Percentiles rank a stretch among this genome's conserved stretches.
Evolutionary conservation across 2,888 invertebrate species (phyloP).

Genomic region (Cheilosia variabilis): DNA sequence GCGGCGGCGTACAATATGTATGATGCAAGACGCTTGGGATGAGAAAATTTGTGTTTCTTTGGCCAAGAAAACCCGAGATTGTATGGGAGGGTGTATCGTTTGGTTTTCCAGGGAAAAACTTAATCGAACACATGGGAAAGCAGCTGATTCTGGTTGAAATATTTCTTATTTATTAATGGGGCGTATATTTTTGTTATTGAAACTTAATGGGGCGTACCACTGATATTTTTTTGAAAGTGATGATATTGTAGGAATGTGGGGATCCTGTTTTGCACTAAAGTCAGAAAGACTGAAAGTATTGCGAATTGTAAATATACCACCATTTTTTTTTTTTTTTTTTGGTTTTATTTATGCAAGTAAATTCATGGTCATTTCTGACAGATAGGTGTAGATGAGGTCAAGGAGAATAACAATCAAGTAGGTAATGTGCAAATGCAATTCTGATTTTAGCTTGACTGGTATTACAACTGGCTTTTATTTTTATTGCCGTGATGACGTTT

Average conservation of each 20-base stretch:
- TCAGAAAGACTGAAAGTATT: background rate
- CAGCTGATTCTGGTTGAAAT: conserved; percentile 21
- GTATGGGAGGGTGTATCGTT: conserved; percentile 38
- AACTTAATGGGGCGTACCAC: conserved; percentile 38
- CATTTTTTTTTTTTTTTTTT: background rate
- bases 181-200: conserved; percentile 13
- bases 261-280: conserved; percentile 40
- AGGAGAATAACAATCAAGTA: conserved; percentile 25
- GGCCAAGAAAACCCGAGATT: conserved; percentile 19
- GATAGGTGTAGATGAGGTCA: conserved; percentile 34
- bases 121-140: conserved; percentile 46
- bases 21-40: conserved; percentile 71
- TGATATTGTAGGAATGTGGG: conserved; percentile 23
- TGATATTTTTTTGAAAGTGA: conserved; percentile 21
- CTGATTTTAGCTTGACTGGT: conserved; percentile 1
- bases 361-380: conserved; percentile 22
- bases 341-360: background rate
- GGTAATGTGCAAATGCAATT: background rate
- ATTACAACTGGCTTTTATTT: background rate
- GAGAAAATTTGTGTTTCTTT: conserved; percentile 68
- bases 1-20: conserved; percentile 32
- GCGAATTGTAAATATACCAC: background rate
- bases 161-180: conserved; percentile 10
- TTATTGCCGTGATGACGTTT: conserved; percentile 3
- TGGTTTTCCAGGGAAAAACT: conserved; percentile 45